A percentile compares a stretch with the other conserved stretches of the same genome.
Conservation (phyloP, 2,113 vertebrate genomes). For the Macaca mulatta region DNA sequence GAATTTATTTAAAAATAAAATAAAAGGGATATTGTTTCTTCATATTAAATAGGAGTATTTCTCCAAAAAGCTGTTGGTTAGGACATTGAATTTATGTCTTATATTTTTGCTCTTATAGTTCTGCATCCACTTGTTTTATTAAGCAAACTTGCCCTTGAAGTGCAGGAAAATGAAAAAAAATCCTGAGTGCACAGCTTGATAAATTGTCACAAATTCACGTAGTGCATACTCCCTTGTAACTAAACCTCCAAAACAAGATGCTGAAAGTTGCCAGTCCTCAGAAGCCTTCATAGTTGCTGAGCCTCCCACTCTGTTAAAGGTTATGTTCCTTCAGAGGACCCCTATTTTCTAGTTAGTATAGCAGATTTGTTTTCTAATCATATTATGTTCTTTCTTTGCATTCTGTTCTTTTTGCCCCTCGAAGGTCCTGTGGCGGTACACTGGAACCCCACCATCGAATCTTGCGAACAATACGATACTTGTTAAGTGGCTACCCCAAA, state of each 20-base stretch:
- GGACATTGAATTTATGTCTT: not conserved
- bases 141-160: not conserved
- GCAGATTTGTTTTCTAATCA: not conserved
- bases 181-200: not conserved
- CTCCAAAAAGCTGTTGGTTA: not conserved
- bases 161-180: not conserved
- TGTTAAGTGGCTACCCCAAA: slow-evolving; percentile 96
- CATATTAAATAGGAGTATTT: not conserved
- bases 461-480: slow-evolving; percentile 91
- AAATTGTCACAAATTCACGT: not conserved
- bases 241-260: not conserved
- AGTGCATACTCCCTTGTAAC: not conserved
- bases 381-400: not conserved
- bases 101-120: not conserved
- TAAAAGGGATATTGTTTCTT: not conserved
- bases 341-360: not conserved
- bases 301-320: not conserved
- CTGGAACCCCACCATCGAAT: slow-evolving; percentile 83
- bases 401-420: not conserved
- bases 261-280: not conserved
- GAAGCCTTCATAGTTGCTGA: not conserved
- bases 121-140: not conserved
- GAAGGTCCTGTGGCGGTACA: slow-evolving; percentile 95
- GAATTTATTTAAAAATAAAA: not conserved
- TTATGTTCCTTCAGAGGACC: not conserved